Percentiles rank a stretch among this genome's conserved stretches.
Evolutionary conservation across 2,797 vertebrate species (phyloP).

Genomic region (Spheniscus humboldti): DNA sequence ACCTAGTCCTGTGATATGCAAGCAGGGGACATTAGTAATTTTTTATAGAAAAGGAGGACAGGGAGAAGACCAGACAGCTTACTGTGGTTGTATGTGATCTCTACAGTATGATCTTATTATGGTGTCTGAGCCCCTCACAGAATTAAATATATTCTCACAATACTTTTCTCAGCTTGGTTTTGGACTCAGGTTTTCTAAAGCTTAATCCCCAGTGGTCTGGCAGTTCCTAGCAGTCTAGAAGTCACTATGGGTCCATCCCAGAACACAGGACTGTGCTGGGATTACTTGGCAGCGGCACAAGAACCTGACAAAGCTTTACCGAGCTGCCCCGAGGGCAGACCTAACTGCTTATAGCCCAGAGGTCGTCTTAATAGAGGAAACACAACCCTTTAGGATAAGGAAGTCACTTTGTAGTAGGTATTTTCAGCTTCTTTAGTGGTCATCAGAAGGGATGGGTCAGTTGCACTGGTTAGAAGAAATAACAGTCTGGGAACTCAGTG

Average conservation of each 20-base stretch:
- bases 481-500: background rate
- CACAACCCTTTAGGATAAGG: background rate
- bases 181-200: background rate
- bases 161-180: background rate
- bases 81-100: background rate
- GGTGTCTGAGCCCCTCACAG: background rate
- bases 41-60: background rate
- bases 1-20: background rate
- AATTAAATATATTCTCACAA: background rate
- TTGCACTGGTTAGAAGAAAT: background rate
- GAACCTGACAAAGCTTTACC: background rate
- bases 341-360: background rate
- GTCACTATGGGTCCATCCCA: background rate
- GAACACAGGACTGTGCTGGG: background rate
- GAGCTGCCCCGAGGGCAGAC: background rate
- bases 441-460: background rate
- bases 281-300: background rate
- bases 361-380: background rate
- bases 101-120: background rate
- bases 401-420: background rate
- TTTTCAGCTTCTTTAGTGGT: background rate
- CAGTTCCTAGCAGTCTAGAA: background rate
- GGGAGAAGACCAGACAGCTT: background rate
- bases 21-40: background rate
- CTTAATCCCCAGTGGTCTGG: background rate